Conservation (phyloP, 2,888 invertebrate species). For the Muscina levida region DNA sequence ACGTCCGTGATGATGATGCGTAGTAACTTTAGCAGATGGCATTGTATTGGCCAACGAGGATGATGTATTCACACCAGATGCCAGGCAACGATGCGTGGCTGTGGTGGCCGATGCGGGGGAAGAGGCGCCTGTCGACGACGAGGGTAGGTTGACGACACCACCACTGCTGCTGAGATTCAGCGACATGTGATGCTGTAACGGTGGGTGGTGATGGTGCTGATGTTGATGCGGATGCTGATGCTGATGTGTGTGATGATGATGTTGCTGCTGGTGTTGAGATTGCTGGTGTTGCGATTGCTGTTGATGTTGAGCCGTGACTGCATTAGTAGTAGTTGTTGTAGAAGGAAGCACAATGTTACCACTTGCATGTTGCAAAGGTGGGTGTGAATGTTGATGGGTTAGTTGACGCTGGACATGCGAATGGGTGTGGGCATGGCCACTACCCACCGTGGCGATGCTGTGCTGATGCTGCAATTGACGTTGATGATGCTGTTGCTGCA, state of each 20-base stretch:
- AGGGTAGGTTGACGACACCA: constrained; percentile 62
- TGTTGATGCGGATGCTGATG: constrained; percentile 64
- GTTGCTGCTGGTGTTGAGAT: constrained; percentile 69
- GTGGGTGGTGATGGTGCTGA: constrained; percentile 70
- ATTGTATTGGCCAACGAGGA: constrained; percentile 47
- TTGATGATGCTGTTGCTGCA: constrained; percentile 66
- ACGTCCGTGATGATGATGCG: constrained; percentile 64
- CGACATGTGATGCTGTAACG: constrained; percentile 76
- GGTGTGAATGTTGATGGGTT: constrained; percentile 75
- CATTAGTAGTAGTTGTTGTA: constrained; percentile 64
- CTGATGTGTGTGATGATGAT: constrained; percentile 70
- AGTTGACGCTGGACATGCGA: constrained; percentile 66
- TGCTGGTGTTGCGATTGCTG: constrained; percentile 66
- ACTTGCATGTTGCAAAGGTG: constrained; percentile 70
- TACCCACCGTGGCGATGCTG: constrained; percentile 52
- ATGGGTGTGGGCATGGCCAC: constrained; percentile 53
- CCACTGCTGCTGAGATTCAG: constrained; percentile 80
- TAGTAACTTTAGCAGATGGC: constrained; percentile 50
- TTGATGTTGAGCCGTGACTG: constrained; percentile 69
- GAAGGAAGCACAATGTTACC: constrained; percentile 56
- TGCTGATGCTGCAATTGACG: constrained; percentile 66
- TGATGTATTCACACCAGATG: constrained; percentile 62
- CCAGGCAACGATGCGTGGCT: constrained; percentile 73
- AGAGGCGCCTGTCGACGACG: constrained; percentile 35
- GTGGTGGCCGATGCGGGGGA: constrained; percentile 55